A percentile compares a stretch with the other conserved stretches of the same genome.
Conservation (phyloP, 2,888 invertebrate genomes). For the Asteroscopus sphinx region DNA sequence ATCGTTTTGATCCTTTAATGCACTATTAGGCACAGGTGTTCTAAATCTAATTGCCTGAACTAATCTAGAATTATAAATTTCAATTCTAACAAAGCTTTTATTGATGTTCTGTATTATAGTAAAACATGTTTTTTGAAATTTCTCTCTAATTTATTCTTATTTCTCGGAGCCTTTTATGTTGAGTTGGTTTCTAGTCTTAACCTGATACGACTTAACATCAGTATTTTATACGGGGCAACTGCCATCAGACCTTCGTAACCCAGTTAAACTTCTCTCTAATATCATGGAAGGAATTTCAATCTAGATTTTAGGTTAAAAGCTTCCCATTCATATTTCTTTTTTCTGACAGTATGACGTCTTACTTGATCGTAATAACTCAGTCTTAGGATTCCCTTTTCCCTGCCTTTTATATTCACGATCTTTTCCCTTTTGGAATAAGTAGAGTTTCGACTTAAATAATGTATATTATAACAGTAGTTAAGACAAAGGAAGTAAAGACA, state of each 20-base stretch:
- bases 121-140: background rate
- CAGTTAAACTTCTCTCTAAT: background rate
- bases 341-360: constrained; percentile 35
- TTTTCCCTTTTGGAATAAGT: constrained; percentile 20
- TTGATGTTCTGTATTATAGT: constrained; percentile 3
- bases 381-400: constrained; percentile 9
- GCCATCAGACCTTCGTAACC: no score
- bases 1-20: constrained; percentile 13
- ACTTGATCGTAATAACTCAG: constrained; percentile 48
- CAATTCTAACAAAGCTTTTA: constrained; percentile 22
- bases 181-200: no score
- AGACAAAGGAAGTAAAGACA: no score
- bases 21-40: constrained; percentile 31
- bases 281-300: no score
- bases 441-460: constrained; percentile 5
- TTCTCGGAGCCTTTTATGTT: no score
- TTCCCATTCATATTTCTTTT: constrained; percentile 35
- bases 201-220: no score
- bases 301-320: background rate
- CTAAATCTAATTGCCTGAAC: constrained; percentile 20
- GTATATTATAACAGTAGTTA: no score
- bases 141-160: no score
- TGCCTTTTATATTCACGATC: constrained; percentile 25
- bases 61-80: constrained; percentile 34
- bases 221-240: no score